Base-by-base conservation (phyloP, 2,797 vertebrate species). In the Chromis chromis region DNA sequence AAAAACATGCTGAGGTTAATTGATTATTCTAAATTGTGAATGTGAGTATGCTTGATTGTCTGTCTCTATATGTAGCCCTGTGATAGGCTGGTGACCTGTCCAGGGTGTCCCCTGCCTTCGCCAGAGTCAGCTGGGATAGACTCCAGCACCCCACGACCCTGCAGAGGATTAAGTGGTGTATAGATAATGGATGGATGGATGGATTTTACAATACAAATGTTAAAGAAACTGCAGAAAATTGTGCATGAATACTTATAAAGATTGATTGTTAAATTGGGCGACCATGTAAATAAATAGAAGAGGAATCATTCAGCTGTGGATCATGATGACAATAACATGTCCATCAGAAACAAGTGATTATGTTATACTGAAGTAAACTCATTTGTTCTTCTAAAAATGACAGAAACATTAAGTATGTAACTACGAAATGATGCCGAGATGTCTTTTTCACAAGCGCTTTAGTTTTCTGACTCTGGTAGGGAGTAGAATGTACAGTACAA, bases 381-480 rank as follows among this genome's bases (percentile, higher is more conserved):
- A 22, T 53, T 61, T 42, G 28, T 48, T 70, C 52, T 6, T 36
- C 22, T 36, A 33, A 62, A 63, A 59, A 27, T 21, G 12, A 64
- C 24, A 33, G 19, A 44, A 68, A 17, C 22, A 2, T 10, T 36
- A 36, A 75, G 25, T 27, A 53, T 2, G 10, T 19, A 42, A 52
- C 77, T 65, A 50, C 52, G 27, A 67, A 53, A 70, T 58, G 4
- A 44, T 39, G 28, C 64, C 1, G 9, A 55, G 33, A 19, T 42
- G 21, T 16, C 10, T 46, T 65, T 78, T 27, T 77, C 14, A 70
- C 19, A 65, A 70, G 62, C 59, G 6, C 63, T 76, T 59, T 10
- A 4, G 4, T 62, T 66, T 80, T 31, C 48, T 36, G 40, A 48
- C 42, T 10, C 3, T 28, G 19, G 33, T 21, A 81, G 48, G 28